Conservation (phyloP, 2,888 invertebrate genomes). For the Didymodactylos carnosus region DNA sequence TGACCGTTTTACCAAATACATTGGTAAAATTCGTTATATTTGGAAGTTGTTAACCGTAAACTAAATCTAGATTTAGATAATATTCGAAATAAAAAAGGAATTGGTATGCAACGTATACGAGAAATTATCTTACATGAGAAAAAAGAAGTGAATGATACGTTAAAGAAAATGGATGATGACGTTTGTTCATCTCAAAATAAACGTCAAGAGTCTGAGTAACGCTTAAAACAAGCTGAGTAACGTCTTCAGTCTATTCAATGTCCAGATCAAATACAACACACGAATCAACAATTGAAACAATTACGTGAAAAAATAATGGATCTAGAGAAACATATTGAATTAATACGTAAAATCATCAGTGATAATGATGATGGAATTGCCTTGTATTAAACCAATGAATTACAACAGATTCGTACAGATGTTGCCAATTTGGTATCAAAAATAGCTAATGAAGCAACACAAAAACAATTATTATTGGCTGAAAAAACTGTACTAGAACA, state of each 20-base stretch:
- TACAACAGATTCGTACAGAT: conserved; percentile 4
- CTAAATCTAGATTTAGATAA: conserved; percentile 29
- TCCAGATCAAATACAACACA: conserved; percentile 5
- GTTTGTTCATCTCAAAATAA: conserved; percentile 36
- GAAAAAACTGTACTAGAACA: conserved; percentile 13
- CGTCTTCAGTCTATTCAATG: neutral
- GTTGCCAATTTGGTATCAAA: conserved; percentile 6
- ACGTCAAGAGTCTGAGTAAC: conserved; percentile 33
- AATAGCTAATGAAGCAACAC: conserved; percentile 6
- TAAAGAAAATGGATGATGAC: conserved; percentile 36
- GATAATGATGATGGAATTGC: conserved; percentile 14
- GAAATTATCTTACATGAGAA: conserved; percentile 37
- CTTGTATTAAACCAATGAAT: conserved; percentile 11
- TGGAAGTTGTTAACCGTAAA: conserved; percentile 34
- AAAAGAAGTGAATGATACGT: conserved; percentile 36
- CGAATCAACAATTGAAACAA: conserved; percentile 22
- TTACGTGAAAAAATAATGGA: conserved; percentile 24
- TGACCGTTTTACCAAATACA: conserved; percentile 39
- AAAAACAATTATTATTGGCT: conserved; percentile 4
- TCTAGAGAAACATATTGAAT: conserved; percentile 25
- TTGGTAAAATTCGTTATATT: conserved; percentile 34
- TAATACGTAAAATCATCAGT: conserved; percentile 22
- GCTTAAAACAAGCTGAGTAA: conserved; percentile 6
- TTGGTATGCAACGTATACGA: conserved; percentile 31
- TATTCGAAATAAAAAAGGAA: conserved; percentile 29